Percentiles rank a stretch among this genome's conserved stretches.
Evolutionary conservation across 2,888 invertebrate genomes (phyloP).

Genomic region (Teleiodes luculella): DNA sequence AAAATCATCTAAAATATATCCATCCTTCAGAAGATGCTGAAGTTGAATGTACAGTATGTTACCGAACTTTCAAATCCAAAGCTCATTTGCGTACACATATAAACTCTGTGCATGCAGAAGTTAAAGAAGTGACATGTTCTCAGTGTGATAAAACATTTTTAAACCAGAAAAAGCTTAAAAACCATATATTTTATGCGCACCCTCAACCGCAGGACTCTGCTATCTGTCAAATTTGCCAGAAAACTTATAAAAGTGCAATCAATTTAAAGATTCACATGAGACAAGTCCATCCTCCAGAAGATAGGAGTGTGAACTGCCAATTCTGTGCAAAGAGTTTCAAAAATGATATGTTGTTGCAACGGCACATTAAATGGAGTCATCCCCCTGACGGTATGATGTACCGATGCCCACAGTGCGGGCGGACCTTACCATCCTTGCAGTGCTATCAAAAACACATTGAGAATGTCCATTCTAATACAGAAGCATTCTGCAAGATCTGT

Average conservation of each 20-base stretch:
- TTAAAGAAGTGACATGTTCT: constrained; percentile 29
- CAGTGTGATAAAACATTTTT: constrained; percentile 36
- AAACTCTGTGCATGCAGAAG: constrained; percentile 32
- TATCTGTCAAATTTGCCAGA: constrained; percentile 33
- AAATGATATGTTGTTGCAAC: constrained; percentile 35
- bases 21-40: constrained; percentile 30
- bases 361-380: constrained; percentile 42
- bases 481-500: constrained; percentile 24
- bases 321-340: constrained; percentile 38
- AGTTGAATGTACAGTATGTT: constrained; percentile 36
- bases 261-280: constrained; percentile 40
- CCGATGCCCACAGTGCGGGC: constrained; percentile 35
- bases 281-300: constrained; percentile 34
- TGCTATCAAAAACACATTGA: constrained; percentile 34
- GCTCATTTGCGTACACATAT: constrained; percentile 36
- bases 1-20: constrained; percentile 33
- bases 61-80: constrained; percentile 35
- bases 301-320: constrained; percentile 29
- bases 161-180: constrained; percentile 37
- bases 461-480: constrained; percentile 30
- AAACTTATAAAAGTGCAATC: constrained; percentile 36
- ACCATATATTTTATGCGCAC: constrained; percentile 42
- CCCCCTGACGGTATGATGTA: constrained; percentile 36
- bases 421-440: constrained; percentile 30
- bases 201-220: constrained; percentile 33